Conservation (phyloP, 2,113 vertebrate species). For the Hippocampus zosterae region DNA sequence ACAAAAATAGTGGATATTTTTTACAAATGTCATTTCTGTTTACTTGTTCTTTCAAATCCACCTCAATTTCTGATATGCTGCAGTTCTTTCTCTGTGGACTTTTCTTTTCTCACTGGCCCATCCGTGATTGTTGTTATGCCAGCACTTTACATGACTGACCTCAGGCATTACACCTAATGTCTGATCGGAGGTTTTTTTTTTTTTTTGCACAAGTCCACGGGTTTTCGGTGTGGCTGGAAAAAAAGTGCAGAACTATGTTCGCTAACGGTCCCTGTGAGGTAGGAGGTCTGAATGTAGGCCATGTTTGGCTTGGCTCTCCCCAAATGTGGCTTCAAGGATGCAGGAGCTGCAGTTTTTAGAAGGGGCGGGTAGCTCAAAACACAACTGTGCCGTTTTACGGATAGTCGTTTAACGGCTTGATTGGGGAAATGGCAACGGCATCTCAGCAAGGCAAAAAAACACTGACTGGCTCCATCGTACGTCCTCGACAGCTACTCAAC, state of each 20-base stretch:
- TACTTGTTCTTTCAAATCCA: constrained; percentile 15
- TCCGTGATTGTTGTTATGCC: constrained; percentile 63
- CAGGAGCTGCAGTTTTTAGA: not conserved
- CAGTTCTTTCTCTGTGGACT: constrained; percentile 23
- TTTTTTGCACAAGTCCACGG: constrained; percentile 57
- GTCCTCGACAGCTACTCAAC: not conserved
- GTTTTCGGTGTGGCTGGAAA: not conserved
- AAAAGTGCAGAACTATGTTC: not conserved
- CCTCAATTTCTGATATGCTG: constrained; percentile 11
- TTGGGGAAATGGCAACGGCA: not conserved
- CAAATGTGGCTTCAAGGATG: not conserved
- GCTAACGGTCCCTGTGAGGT: not conserved
- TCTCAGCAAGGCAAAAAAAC: not conserved
- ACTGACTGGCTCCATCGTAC: not conserved
- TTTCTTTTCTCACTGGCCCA: constrained; percentile 6
- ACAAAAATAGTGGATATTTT: not conserved
- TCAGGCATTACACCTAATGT: constrained; percentile 35
- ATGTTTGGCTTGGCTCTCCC: constrained; percentile 14
- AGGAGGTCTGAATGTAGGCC: not conserved
- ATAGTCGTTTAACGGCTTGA: too few relatives aligned
- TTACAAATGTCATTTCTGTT: constrained; percentile 6
- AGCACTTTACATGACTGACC: constrained; percentile 71
- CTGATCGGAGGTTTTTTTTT: constrained; percentile 47
- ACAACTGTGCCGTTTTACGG: not conserved
- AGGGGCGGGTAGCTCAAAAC: not conserved